Conservation (phyloP, 1,140 invertebrate genomes). For the Spodoptera litura region DNA sequence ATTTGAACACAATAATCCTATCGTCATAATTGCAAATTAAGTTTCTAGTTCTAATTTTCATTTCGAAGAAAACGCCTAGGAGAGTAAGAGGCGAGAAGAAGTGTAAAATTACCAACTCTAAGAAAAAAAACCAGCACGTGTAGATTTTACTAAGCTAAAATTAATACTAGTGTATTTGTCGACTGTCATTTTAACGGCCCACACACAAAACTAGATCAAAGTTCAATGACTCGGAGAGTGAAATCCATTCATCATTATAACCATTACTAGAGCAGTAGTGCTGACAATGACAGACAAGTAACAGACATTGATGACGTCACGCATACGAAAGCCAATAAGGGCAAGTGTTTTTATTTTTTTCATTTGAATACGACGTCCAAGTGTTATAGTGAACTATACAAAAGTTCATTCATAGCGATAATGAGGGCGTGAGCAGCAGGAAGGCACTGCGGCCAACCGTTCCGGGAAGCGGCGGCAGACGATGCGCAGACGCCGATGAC, state of each 20-base stretch:
- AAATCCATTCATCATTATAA: constrained; percentile 79
- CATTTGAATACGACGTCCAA: constrained; percentile 36
- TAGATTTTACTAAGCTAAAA: constrained; percentile 47
- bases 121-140: constrained; percentile 47
- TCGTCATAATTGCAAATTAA: constrained; percentile 13
- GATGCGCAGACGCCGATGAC: constrained; percentile 77
- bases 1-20: constrained; percentile 8
- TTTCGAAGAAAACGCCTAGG: not conserved
- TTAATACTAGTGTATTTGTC: constrained; percentile 47
- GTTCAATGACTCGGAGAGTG: constrained; percentile 80
- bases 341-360: constrained; percentile 35
- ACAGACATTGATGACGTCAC: constrained; percentile 72
- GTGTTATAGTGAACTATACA: constrained; percentile 51
- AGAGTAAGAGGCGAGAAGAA: not conserved
- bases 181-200: constrained; percentile 69
- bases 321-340: constrained; percentile 56
- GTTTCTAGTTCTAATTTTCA: not conserved
- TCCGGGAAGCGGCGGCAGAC: constrained; percentile 81
- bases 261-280: constrained; percentile 73
- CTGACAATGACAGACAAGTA: constrained; percentile 68
- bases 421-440: constrained; percentile 67
- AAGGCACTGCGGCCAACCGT: constrained; percentile 75
- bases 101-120: constrained; percentile 18
- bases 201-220: constrained; percentile 77
- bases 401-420: constrained; percentile 71